phyloP scores from a whole-genome alignment of 2,888 invertebrate genomes.

The Timema podura region DNA sequence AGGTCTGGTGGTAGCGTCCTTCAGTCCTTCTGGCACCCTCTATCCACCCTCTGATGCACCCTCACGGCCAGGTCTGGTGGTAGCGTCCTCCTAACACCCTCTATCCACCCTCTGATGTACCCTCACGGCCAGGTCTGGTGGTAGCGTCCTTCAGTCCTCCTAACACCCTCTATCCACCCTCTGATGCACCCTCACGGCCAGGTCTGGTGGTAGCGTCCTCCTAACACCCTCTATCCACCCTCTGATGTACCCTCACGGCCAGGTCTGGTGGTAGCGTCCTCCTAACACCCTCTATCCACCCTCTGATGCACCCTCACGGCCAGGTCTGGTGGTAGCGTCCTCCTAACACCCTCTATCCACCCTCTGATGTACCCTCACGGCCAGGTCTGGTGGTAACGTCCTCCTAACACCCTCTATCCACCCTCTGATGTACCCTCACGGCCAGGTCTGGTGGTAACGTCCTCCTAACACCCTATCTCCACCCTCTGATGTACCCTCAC shows the following conservation, averaged over 20 bases:
- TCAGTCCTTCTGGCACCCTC: background rate
- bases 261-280: too few species aligned
- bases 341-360: background rate
- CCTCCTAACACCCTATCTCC: too few species aligned
- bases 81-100: slow-evolving; percentile 47
- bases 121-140: slow-evolving; percentile 43
- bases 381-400: slow-evolving; percentile 45
- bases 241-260: too few species aligned
- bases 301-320: too few species aligned
- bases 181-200: slow-evolving; percentile 47
- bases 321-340: too few species aligned
- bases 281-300: too few species aligned
- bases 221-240: background rate
- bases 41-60: too few species aligned
- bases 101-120: slow-evolving; percentile 35
- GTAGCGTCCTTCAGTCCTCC: slow-evolving; percentile 38
- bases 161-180: slow-evolving; percentile 37
- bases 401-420: background rate
- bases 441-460: too few species aligned
- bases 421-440: too few species aligned
- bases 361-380: slow-evolving; percentile 47
- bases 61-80: too few species aligned
- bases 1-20: too few species aligned
- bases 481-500: too few species aligned
- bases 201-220: slow-evolving; percentile 43